Evolutionary conservation across 2,113 vertebrate species (phyloP), one percentile per base, ranked within the genome.

Genomic region (Eira barbara): DNA sequence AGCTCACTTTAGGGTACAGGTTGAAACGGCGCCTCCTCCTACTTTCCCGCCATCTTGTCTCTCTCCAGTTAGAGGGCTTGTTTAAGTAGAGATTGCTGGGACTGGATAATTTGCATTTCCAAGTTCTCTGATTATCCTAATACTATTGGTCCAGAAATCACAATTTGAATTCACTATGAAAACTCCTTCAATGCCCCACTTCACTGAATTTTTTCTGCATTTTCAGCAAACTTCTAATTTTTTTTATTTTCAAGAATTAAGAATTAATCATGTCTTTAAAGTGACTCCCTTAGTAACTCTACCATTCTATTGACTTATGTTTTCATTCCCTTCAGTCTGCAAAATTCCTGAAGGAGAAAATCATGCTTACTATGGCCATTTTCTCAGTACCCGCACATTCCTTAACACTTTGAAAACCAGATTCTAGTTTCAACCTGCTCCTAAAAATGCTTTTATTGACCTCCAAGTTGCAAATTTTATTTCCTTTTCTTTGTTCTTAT

Each of bases 191-290:
- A 14, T 76, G 45, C 18, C 12, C 25, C 11, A 84, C 13, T 36
- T 92, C 25, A 61, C 7, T 47, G 42, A 92, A 23, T 31, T 23
- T 25, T 95, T 11, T 92, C 36, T 88, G 20, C 45, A 84, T 21
- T 36, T 67, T 67, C 7, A 76, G 59, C 42, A 94, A 76, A 67
- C 36, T 47, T 85, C 69, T 94, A n/a, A 79, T 94, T 89, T 5
- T 86, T 86, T 91, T 73, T n/a, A 74, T 91, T 47, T 80, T 94
- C 31, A 86, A 65, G 9, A 87, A 96, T 74, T 74, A 91, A 91
- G 55, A 81, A 39, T 63, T 80, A 74, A 79, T 21, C 25, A 47
- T 55, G 3, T 57, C 12, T 81, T 85, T 65, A 80, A 86, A n/a
- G 11, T 71, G 15, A 94, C 52, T 90, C n/a, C 17, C n/a, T 73